Conservation (phyloP, 1,140 invertebrate species). For the Tachypleus tridentatus region DNA sequence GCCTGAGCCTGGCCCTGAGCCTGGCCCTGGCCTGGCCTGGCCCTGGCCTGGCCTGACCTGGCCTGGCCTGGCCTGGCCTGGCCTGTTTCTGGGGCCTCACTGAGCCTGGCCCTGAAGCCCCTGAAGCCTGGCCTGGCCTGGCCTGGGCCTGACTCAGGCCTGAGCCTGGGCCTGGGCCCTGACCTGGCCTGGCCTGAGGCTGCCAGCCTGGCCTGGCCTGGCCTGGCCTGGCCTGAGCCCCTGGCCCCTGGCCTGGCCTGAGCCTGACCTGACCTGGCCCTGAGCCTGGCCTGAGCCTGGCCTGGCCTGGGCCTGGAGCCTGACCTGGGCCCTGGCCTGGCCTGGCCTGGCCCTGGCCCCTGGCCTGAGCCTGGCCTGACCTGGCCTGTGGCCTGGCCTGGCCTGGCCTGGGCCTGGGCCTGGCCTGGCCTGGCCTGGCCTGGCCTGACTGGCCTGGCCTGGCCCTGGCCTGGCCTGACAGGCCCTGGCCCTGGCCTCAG, state of each 20-base stretch:
- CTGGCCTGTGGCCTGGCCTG: slow-evolving; percentile 25
- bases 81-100: slow-evolving; percentile 23
- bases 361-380: too few relatives aligned
- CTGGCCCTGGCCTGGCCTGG: too few relatives aligned
- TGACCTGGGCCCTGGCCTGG: too few relatives aligned
- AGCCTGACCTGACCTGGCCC: too few relatives aligned
- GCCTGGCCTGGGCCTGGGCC: slow-evolving; percentile 24
- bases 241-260: slow-evolving; percentile 21
- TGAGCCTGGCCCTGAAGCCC: slow-evolving; percentile 17
- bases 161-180: too few relatives aligned
- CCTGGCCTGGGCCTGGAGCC: slow-evolving; percentile 22
- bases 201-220: slow-evolving; percentile 22
- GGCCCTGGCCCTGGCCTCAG: slow-evolving; percentile 15
- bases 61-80: slow-evolving; percentile 25
- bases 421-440: slow-evolving; percentile 21
- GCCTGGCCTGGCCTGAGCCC: too few relatives aligned
- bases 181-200: slow-evolving; percentile 20
- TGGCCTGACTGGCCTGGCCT: too few relatives aligned
- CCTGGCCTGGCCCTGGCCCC: too few relatives aligned
- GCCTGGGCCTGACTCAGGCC: slow-evolving; percentile 25
- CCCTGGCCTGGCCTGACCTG: too few relatives aligned
- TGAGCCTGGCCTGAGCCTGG: slow-evolving; percentile 27
- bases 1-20: slow-evolving; percentile 24
- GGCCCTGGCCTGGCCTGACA: too few relatives aligned
- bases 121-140: slow-evolving; percentile 23